Conservation (phyloP, 2,888 invertebrate genomes). For the Diploptera punctata region DNA sequence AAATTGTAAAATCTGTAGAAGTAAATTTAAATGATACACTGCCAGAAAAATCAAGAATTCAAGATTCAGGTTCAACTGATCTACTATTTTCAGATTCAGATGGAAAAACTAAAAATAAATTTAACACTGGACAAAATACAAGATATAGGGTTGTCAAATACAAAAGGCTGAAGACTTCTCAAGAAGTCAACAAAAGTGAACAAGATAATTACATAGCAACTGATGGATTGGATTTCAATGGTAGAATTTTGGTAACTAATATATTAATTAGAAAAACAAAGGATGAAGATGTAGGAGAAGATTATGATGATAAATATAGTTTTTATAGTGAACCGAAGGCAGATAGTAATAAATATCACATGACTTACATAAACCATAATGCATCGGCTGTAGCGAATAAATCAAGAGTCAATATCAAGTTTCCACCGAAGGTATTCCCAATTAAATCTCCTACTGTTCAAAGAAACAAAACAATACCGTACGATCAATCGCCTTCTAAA, state of each 20-base stretch:
- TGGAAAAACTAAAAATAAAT: neutral
- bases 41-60: neutral
- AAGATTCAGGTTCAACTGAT: neutral
- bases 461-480: neutral
- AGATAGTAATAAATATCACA: neutral
- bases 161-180: neutral
- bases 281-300: neutral
- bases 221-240: slow-evolving; percentile 1
- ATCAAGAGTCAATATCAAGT: slow-evolving; percentile 4
- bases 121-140: neutral
- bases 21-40: neutral
- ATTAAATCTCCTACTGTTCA: neutral
- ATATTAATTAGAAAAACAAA: neutral
- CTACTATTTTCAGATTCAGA: slow-evolving; percentile 3
- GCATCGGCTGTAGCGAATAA: neutral
- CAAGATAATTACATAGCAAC: neutral
- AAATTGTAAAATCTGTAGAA: slow-evolving; percentile 2
- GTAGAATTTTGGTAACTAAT: neutral
- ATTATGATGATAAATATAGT: slow-evolving; percentile 3
- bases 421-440: neutral
- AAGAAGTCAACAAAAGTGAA: neutral
- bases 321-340: neutral
- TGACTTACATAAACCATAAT: neutral
- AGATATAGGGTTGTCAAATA: neutral
- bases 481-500: neutral